Conservation (phyloP, 2,797 vertebrate species). For the Melanotaenia pygmaea region DNA sequence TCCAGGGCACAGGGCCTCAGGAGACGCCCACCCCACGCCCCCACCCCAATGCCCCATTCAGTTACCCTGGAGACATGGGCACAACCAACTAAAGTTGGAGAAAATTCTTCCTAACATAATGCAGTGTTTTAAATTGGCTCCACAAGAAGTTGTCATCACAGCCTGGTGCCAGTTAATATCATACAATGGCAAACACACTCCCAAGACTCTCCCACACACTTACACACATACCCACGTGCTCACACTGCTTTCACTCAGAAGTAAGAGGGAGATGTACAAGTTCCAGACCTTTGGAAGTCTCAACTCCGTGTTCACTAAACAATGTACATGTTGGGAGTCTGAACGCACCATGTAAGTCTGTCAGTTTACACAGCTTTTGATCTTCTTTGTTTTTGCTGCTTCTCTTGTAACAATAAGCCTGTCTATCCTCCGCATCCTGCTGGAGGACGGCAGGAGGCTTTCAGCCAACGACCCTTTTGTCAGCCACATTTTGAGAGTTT, state of each 20-base stretch:
- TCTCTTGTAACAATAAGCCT: conserved; percentile 56
- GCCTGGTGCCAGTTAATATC: conserved; percentile 19
- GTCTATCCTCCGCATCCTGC: conserved; percentile 63
- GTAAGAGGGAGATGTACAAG: conserved; percentile 27
- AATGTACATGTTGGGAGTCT: conserved; percentile 56
- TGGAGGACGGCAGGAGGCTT: conserved; percentile 65
- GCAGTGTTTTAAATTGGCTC: conserved; percentile 9
- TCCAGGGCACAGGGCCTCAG: no score
- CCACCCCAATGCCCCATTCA: no score
- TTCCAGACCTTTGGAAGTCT: conserved; percentile 45
- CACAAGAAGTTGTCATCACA: conserved; percentile 22
- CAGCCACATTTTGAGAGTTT: conserved; percentile 71
- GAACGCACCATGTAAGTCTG: conserved; percentile 57
- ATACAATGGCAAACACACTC: conserved; percentile 5
- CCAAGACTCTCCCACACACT: conserved; percentile 28
- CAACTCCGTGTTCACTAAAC: conserved; percentile 52
- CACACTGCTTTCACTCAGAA: conserved; percentile 26
- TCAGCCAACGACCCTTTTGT: conserved; percentile 76
- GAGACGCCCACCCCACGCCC: no score
- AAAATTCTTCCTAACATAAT: background rate
- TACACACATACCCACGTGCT: conserved; percentile 38
- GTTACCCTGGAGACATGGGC: no score
- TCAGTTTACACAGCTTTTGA: conserved; percentile 69
- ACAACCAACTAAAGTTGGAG: background rate
- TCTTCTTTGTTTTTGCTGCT: conserved; percentile 65